Base-by-base conservation (phyloP, 2,797 vertebrate genomes). In the Sciurus vulgaris region DNA sequence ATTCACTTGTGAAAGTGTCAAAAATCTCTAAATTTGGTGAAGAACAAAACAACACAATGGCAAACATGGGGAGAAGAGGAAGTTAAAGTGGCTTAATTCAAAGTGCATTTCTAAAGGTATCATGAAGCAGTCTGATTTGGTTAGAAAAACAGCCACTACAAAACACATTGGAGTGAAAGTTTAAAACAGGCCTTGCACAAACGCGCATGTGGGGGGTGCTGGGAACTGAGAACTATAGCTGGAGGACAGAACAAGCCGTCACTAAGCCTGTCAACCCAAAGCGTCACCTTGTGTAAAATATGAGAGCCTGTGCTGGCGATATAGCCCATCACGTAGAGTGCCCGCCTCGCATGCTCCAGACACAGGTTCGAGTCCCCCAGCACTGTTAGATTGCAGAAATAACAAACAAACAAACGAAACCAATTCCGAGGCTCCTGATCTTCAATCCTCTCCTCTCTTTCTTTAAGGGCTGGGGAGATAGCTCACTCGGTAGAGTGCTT, bases 41-140 rank as follows among this genome's bases (percentile, higher is more conserved):
- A 94, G 79, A 91, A 63, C 10, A 14, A 35, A 93, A 76, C 96
- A 78, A 96, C 82, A 93, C 92, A 96, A n/a, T 11, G 47, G 70
- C 73, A 33, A 67, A 97, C 97, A 96, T 88, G 65, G 14, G 38
- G 18, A 41, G 28, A 35, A 3, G 28, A 83, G 78, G 59, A 85
- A 30, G 89, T 70, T 96, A 76, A 91, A 94, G 82, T 28, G 78
- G 26, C 88, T 97, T 95, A 95, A 97, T 97, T 98, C 93, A 95
- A 96, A 97, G 93, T 95, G 20, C 15, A 93, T 96, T 78, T 67
- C 83, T 97, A 97, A 98, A 97, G 73, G 54, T 61, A 89, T 73
- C 30, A 15, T n/a, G 30, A 18, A 81, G 72, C 9, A 86, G 28
- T 77, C 74, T 77, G 15, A 56, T 70, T 49, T 22, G 65, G 17